Conservation (phyloP, 2,888 invertebrate species). For the Tyria jacobaeae region DNA sequence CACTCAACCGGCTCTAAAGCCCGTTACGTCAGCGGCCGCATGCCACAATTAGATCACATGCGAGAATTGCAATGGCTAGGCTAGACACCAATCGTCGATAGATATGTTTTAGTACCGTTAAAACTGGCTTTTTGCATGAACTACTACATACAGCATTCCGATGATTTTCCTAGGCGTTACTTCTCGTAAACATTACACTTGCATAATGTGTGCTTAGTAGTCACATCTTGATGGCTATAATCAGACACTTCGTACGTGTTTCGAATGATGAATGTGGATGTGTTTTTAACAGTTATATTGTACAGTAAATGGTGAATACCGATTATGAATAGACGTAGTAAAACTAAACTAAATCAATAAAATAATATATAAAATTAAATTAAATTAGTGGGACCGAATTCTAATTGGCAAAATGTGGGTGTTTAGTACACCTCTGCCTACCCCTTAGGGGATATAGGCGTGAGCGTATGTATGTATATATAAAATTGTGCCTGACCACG, state of each 20-base stretch:
- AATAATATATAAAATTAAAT: not conserved
- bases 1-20: conserved; percentile 78
- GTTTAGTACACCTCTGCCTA: no score
- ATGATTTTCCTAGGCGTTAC: conserved; percentile 54
- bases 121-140: conserved; percentile 71
- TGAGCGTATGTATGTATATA: no score
- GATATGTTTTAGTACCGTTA: conserved; percentile 80
- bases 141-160: conserved; percentile 63
- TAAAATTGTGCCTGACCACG: not conserved
- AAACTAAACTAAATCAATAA: not conserved
- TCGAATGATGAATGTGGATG: conserved; percentile 24
- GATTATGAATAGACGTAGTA: not conserved
- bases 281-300: conserved; percentile 25
- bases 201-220: conserved; percentile 45
- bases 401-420: no score
- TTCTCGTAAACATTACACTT: conserved; percentile 56
- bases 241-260: conserved; percentile 36
- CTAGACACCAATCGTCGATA: conserved; percentile 72
- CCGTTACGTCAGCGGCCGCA: conserved; percentile 82
- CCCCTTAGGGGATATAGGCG: no score
- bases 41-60: conserved; percentile 83
- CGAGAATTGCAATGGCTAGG: conserved; percentile 76
- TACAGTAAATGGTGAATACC: not conserved
- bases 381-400: no score
- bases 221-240: conserved; percentile 43